A percentile compares a stretch with the other conserved stretches of the same genome.
These are phyloP conservation scores for Trichechus manatus DNA, from an alignment of 2,113 vertebrate genomes.

Conservation along the genomic window DNA sequence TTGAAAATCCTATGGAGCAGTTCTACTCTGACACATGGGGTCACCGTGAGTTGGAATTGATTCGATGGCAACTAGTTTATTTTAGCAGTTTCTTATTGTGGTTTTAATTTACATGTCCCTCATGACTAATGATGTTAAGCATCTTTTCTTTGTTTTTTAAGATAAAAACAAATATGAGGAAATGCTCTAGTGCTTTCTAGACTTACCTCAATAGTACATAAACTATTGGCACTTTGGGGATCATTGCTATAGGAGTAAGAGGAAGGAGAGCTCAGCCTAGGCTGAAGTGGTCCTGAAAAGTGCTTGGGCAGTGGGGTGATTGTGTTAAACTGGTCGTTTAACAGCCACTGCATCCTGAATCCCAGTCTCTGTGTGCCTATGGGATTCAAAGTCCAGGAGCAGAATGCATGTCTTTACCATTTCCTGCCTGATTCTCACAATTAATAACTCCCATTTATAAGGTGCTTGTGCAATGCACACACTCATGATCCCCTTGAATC, in stretches of 20 bases:
- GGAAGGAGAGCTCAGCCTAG: background rate
- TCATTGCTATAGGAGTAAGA: background rate
- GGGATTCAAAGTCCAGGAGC: background rate
- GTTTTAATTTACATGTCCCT: background rate
- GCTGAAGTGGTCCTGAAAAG: background rate
- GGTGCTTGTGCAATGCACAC: background rate
- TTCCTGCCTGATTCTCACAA: background rate
- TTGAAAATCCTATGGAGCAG: too few species aligned
- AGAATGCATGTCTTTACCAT: background rate
- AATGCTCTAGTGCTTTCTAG: background rate
- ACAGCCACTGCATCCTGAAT: background rate
- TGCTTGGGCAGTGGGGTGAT: background rate
- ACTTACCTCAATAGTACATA: background rate
- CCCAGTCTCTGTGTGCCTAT: background rate
- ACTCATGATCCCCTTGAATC: background rate
- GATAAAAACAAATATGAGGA: background rate
- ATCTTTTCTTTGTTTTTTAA: constrained; percentile 33
- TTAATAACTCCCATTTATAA: background rate
- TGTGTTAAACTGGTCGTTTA: background rate
- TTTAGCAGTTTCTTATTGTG: background rate
- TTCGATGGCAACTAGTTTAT: background rate
- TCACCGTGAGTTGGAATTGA: too few species aligned
- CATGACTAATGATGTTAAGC: background rate
- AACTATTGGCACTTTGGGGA: background rate
- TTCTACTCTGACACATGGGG: too few species aligned